Percentiles rank a stretch among this genome's conserved stretches.
These are phyloP conservation scores for Drosophila lini DNA, from an alignment of 1,140 invertebrate genomes.

Conservation along the genomic window DNA sequence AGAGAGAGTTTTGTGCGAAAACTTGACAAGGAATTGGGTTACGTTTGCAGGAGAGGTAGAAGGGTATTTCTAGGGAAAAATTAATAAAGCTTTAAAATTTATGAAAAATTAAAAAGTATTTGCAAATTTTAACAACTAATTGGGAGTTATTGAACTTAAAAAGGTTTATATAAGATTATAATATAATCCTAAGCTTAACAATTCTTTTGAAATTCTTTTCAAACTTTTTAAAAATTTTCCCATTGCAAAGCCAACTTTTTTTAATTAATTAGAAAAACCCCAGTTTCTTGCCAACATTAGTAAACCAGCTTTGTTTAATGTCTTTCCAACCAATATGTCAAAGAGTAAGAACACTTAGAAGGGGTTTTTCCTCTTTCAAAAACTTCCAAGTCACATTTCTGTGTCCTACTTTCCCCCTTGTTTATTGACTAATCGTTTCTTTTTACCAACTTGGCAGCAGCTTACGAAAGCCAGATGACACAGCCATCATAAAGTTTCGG, in stretches of 20 bases:
- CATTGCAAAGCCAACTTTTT: background rate
- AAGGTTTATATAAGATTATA: background rate
- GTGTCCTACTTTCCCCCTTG: conserved; percentile 25
- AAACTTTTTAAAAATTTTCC: background rate
- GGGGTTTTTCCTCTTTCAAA: background rate
- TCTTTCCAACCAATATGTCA: conserved; percentile 7
- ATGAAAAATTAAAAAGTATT: background rate
- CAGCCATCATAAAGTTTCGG: conserved; percentile 61
- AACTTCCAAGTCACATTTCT: conserved; percentile 14
- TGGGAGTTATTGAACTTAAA: too few species aligned
- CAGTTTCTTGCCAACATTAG: background rate
- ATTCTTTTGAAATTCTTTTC: background rate
- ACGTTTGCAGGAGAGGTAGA: background rate
- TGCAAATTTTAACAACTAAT: background rate
- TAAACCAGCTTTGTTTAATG: conserved; percentile 10
- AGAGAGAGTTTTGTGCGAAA: conserved; percentile 31
- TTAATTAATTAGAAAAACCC: background rate
- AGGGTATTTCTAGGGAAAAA: background rate
- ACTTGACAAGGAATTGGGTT: conserved; percentile 44
- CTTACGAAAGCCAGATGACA: conserved; percentile 59
- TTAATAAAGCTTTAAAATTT: background rate
- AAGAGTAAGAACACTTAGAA: background rate
- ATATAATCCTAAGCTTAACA: background rate
- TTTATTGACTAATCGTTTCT: conserved; percentile 37
- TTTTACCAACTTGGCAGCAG: conserved; percentile 38